These are phyloP conservation scores for Bombus impatiens DNA, from an alignment of 1,140 invertebrate species.

Conservation along the genomic window DNA sequence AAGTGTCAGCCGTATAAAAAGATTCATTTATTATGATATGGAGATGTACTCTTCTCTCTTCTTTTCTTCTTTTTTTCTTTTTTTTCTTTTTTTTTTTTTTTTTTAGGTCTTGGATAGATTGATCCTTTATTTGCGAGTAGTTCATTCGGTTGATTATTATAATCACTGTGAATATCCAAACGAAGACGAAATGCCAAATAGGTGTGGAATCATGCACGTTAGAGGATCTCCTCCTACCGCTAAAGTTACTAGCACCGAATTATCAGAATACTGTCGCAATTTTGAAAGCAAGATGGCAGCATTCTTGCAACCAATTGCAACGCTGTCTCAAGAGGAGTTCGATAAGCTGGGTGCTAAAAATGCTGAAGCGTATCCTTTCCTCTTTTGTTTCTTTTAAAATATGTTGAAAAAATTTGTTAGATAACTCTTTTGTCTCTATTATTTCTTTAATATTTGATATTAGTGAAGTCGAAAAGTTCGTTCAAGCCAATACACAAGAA, in stretches of 20 bases:
- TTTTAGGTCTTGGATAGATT: conserved; percentile 90
- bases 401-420: too few relatives aligned
- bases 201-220: conserved; percentile 99
- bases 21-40: not conserved
- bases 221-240: conserved; percentile 92
- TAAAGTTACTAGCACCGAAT: conserved; percentile 85
- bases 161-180: conserved; percentile 99
- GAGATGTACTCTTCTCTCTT: not conserved
- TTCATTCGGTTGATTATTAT: conserved; percentile 99
- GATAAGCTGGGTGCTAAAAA: conserved; percentile 94
- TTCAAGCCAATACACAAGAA: conserved; percentile 97
- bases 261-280: conserved; percentile 78
- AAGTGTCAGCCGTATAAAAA: not conserved
- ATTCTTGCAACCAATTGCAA: conserved; percentile 89
- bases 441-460: conserved; percentile 65
- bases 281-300: conserved; percentile 93
- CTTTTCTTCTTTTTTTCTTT: too few relatives aligned
- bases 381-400: not conserved
- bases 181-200: conserved; percentile 99
- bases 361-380: conserved; percentile 85
- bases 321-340: conserved; percentile 90
- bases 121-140: conserved; percentile 96
- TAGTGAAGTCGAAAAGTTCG: conserved; percentile 96
- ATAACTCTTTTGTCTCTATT: not conserved
- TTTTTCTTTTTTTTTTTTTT: conserved; percentile 5